Conservation (phyloP, 2,888 invertebrate species). For the Acleris literana region DNA sequence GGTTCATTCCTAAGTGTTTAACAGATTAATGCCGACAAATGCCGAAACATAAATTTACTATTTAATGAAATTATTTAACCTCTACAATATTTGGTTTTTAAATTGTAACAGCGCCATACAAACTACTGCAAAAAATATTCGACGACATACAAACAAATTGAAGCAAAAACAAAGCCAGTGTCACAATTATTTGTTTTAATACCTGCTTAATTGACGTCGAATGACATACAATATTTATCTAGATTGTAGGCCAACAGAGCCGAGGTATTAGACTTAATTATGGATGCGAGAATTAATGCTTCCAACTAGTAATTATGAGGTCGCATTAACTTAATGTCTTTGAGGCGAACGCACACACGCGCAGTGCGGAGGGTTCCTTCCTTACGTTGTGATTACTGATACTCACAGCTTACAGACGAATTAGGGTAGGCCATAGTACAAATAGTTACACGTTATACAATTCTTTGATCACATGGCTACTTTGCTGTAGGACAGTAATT, state of each 20-base stretch:
- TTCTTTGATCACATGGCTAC: too few species aligned
- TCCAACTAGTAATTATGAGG: slow-evolving; percentile 81
- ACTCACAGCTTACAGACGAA: too few species aligned
- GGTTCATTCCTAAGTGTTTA: too few species aligned
- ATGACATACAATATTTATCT: slow-evolving; percentile 76
- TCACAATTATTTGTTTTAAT: slow-evolving; percentile 67
- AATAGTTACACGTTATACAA: too few species aligned
- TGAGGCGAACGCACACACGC: slow-evolving; percentile 60
- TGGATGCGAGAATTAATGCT: slow-evolving; percentile 82
- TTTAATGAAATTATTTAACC: too few species aligned
- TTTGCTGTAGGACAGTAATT: too few species aligned
- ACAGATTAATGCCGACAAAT: too few species aligned
- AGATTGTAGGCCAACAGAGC: slow-evolving; percentile 79
- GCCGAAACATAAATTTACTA: too few species aligned
- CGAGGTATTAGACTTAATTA: slow-evolving; percentile 82
- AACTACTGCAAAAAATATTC: too few species aligned
- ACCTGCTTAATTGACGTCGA: slow-evolving; percentile 70
- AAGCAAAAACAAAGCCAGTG: slow-evolving; percentile 37
- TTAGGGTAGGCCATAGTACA: too few species aligned
- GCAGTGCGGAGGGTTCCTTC: slow-evolving; percentile 6
- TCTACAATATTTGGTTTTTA: too few species aligned
- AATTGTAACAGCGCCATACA: too few species aligned
- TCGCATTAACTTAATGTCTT: slow-evolving; percentile 82
- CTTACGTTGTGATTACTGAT: neutral
- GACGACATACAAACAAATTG: neutral